These are phyloP conservation scores for Lanius ludovicianus DNA, from an alignment of 2,113 vertebrate species.

Conservation along the genomic window DNA sequence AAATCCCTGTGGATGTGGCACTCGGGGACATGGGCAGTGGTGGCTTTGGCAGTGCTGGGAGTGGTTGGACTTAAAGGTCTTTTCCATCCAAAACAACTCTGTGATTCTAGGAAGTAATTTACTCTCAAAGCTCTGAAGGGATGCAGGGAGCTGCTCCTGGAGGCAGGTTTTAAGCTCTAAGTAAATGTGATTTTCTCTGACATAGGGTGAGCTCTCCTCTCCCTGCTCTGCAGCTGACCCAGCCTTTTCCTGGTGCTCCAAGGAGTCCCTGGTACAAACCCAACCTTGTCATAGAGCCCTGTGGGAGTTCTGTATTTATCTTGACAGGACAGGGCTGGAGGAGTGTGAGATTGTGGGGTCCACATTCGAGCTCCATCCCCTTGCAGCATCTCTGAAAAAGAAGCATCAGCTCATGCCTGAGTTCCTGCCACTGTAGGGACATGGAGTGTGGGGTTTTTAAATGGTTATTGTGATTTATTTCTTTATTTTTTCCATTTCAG, in stretches of 20 bases:
- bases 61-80: not conserved
- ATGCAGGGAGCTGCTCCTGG: not conserved
- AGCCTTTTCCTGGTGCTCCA: not conserved
- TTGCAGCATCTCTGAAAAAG: not conserved
- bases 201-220: not conserved
- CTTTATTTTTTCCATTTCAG: not conserved
- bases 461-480: fast-evolving
- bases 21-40: not conserved
- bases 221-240: not conserved
- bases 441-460: fast-evolving
- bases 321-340: not conserved
- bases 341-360: not conserved
- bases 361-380: not conserved
- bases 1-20: not conserved
- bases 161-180: not conserved
- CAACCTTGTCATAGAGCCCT: not conserved
- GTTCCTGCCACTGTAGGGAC: not conserved
- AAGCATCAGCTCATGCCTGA: not conserved
- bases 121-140: not conserved
- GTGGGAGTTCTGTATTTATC: not conserved
- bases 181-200: not conserved
- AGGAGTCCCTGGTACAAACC: not conserved
- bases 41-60: not conserved
- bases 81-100: not conserved
- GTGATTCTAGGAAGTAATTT: not conserved